Evolutionary conservation across 2,888 invertebrate genomes (phyloP), one percentile per base, ranked within the genome.

Genomic region (Napeogenes inachia): DNA sequence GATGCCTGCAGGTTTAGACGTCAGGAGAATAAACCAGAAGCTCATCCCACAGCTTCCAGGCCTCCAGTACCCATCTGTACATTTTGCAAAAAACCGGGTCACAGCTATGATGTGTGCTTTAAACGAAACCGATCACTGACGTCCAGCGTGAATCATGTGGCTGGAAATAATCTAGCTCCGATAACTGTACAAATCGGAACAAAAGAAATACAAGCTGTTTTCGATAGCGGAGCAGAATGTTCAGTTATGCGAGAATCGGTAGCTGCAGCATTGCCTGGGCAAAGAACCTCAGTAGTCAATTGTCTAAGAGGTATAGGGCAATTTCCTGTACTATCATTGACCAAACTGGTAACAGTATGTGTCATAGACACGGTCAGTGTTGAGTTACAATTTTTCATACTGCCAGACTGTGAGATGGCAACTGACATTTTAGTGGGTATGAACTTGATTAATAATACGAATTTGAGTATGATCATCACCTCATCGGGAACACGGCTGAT

Each of bases 191-290:
- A 4, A 4, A 62, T 73, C 2, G 67, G 67, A 0, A 21, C 47
- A 5, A 56, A 42, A 6, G 60, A 33, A 4, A 38, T 73, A 0
- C 33, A 56, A 2, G 65, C 73, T 0, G 54, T 75, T 0, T 75
- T 76, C 54, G 75, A 76, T 38, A 75, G 75, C 13, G 75, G 75
- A 0, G 73, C 75, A 0, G 75, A 76, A 42, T 73, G 73, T 56
- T 75, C 75, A 2, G 10, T 75, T 0, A 71, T 75, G 2, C 63
- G 72, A 0, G 74, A 74, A 45, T 71, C 74, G 0, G 0, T 75
- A 0, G 74, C 73, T 0, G 56, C 61, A 0, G 62, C 60, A 45
- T n/a, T 77, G 54, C 74, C 74, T 0, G 75, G 75, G 0, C 50
- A 65, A 64, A 50, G 72, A 58, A 30, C 3, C 6, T 0, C 62